phyloP scores from a whole-genome alignment of 2,888 invertebrate species.

The Chalcis sispes region DNA sequence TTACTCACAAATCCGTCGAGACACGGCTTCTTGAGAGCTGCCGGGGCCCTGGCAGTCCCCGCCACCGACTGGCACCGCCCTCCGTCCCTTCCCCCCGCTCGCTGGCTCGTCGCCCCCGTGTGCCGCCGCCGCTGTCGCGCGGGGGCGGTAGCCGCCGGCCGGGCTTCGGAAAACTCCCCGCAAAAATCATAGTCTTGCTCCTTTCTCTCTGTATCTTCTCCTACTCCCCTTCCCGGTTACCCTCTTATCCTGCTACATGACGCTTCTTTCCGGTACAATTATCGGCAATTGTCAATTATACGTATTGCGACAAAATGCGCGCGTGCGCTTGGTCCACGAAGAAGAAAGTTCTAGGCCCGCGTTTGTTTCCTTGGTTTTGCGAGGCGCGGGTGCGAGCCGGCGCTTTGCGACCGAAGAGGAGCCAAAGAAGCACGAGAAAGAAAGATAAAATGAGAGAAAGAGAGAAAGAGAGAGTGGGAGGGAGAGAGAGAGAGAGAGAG shows the following conservation, averaged over 20 bases:
- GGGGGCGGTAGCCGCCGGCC: conserved; percentile 68
- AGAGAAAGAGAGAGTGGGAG: not conserved
- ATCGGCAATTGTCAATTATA: conserved; percentile 46
- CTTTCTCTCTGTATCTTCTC: not conserved
- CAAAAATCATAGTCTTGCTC: conserved; percentile 8
- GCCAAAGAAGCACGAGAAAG: no score
- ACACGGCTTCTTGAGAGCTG: conserved; percentile 66
- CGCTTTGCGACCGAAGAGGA: no score
- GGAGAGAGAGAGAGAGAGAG: not conserved
- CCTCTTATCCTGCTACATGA: not conserved
- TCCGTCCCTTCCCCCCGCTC: conserved; percentile 56
- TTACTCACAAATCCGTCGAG: conserved; percentile 74
- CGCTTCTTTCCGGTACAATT: conserved; percentile 20
- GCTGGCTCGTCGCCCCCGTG: conserved; percentile 54
- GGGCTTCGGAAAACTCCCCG: conserved; percentile 60
- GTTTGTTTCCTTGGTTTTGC: conserved; percentile 34
- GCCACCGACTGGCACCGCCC: conserved; percentile 55
- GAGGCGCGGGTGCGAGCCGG: no score
- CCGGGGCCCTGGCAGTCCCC: conserved; percentile 59
- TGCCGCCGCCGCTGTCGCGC: conserved; percentile 56
- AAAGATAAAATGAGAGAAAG: not conserved
- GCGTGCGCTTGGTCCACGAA: not conserved
- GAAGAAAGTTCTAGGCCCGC: conserved; percentile 3
- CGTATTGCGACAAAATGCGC: conserved; percentile 30
- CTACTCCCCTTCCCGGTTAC: not conserved